Evolutionary conservation across 2,888 invertebrate genomes (phyloP).

Genomic region (Chironomus riparius): DNA sequence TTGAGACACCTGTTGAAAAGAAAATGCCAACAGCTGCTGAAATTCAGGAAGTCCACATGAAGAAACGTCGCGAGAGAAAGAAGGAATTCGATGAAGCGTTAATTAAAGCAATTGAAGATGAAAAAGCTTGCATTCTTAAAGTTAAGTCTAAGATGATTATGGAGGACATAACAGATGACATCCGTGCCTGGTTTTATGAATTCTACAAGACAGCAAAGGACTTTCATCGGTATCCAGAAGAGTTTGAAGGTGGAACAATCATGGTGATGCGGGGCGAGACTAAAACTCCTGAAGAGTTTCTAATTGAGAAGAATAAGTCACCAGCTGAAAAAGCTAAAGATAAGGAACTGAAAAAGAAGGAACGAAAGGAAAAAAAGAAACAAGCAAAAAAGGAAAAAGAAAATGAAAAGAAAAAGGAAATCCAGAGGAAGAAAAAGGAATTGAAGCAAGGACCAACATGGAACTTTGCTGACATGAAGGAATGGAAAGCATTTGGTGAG

Average conservation of each 20-base stretch:
- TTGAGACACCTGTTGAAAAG: constrained; percentile 37
- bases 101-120: constrained; percentile 40
- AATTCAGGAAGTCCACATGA: not conserved
- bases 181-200: constrained; percentile 60
- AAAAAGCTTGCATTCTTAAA: constrained; percentile 44
- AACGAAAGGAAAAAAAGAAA: constrained; percentile 34
- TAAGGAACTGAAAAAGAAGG: constrained; percentile 31
- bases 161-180: constrained; percentile 65
- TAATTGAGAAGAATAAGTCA: constrained; percentile 33
- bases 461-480: constrained; percentile 18
- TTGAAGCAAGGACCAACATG: constrained; percentile 33
- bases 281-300: constrained; percentile 40
- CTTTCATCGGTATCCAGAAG: constrained; percentile 46
- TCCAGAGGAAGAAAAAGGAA: constrained; percentile 30
- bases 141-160: constrained; percentile 49
- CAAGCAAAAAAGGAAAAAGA: constrained; percentile 31
- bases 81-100: constrained; percentile 35
- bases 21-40: constrained; percentile 34
- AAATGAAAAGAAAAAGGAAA: constrained; percentile 31
- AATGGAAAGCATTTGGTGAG: not conserved
- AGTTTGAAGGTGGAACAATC: constrained; percentile 44
- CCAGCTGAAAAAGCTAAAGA: constrained; percentile 33
- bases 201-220: constrained; percentile 41
- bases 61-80: constrained; percentile 33
- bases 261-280: constrained; percentile 43